These are phyloP conservation scores for Malthinus flaveolus DNA, from an alignment of 2,888 invertebrate species.

Conservation along the genomic window DNA sequence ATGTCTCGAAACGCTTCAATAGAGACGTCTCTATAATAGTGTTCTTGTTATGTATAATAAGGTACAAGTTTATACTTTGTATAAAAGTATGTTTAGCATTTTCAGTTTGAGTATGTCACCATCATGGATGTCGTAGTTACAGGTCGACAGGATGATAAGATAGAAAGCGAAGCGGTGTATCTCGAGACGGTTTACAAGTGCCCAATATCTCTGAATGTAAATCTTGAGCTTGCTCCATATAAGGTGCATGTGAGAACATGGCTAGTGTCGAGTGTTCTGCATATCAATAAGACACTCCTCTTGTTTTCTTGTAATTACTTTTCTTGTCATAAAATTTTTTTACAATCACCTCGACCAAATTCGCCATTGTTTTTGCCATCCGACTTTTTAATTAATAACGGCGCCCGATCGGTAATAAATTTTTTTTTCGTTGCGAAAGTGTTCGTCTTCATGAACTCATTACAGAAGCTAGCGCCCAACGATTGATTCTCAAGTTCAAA, in stretches of 20 bases:
- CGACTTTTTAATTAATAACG: too few species aligned
- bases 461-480: slow-evolving; percentile 37
- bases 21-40: slow-evolving; percentile 36
- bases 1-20: slow-evolving; percentile 36
- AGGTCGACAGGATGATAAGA: slow-evolving; percentile 48
- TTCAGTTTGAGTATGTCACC: slow-evolving; percentile 41
- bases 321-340: slow-evolving; percentile 1
- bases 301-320: slow-evolving; percentile 18
- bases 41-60: slow-evolving; percentile 36
- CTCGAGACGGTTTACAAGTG: slow-evolving; percentile 49
- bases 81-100: slow-evolving; percentile 39
- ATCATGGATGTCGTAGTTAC: slow-evolving; percentile 35
- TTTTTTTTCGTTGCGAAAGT: too few species aligned
- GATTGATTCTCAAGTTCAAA: slow-evolving; percentile 45
- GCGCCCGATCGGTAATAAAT: too few species aligned
- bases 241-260: slow-evolving; percentile 44
- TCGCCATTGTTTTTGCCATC: too few species aligned
- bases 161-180: slow-evolving; percentile 50
- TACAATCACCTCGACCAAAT: background rate
- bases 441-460: slow-evolving; percentile 16
- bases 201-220: slow-evolving; percentile 53
- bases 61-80: slow-evolving; percentile 38
- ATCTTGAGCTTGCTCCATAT: slow-evolving; percentile 51
- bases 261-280: slow-evolving; percentile 41
- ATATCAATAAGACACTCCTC: slow-evolving; percentile 40